Evolutionary conservation across 2,797 vertebrate species (phyloP).

Genomic region (Thamnophis elegans): DNA sequence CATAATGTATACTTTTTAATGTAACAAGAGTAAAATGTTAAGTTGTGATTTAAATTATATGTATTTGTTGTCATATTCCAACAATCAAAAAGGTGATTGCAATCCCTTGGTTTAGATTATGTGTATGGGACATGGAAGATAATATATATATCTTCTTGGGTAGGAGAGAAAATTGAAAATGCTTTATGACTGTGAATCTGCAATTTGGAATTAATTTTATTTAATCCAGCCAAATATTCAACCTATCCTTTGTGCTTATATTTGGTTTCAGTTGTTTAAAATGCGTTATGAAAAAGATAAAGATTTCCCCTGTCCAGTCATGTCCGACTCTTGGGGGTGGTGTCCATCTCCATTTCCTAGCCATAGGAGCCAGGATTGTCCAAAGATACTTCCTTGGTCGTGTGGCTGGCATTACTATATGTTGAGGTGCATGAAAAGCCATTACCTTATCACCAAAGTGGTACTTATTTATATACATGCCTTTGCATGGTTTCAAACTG

Average conservation of each 20-base stretch:
- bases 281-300: background rate
- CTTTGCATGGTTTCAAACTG: background rate
- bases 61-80: background rate
- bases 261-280: background rate
- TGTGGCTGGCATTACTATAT: background rate
- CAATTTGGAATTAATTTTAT: background rate
- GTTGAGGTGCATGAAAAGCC: background rate
- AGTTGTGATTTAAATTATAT: background rate
- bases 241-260: background rate
- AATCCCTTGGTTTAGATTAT: background rate
- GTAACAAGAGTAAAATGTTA: background rate
- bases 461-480: background rate
- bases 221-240: background rate
- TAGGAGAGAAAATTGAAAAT: background rate
- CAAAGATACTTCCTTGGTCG: background rate
- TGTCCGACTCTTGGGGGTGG: background rate
- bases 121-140: background rate
- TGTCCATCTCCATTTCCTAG: background rate
- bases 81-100: background rate
- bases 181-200: background rate
- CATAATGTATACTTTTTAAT: background rate
- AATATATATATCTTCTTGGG: background rate
- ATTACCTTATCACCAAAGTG: background rate
- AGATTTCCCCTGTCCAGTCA: background rate
- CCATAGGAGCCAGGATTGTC: background rate